Evolutionary conservation across 2,888 invertebrate species (phyloP).

Genomic region (Chloroclysta siterata): DNA sequence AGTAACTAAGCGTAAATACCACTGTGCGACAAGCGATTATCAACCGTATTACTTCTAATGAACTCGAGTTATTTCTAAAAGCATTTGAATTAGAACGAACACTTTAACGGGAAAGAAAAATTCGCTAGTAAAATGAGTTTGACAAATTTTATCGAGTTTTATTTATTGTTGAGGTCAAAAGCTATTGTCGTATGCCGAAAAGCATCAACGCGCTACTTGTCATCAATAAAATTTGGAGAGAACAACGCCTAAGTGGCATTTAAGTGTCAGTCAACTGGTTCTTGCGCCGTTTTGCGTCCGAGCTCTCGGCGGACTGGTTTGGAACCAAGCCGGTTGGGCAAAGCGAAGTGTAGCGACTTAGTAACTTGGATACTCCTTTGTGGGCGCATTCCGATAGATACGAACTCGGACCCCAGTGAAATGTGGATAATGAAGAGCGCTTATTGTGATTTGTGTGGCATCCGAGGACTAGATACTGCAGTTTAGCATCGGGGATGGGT

Average conservation of each 20-base stretch:
- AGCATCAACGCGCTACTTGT: slow-evolving; percentile 73
- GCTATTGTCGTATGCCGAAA: slow-evolving; percentile 56
- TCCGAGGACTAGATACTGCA: slow-evolving; percentile 51
- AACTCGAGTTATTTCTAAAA: slow-evolving; percentile 17
- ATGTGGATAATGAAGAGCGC: slow-evolving; percentile 81
- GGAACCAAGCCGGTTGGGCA: slow-evolving; percentile 75
- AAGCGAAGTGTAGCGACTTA: slow-evolving; percentile 72
- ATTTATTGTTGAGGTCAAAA: slow-evolving; percentile 39
- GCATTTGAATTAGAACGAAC: slow-evolving; percentile 13
- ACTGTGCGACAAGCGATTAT: slow-evolving; percentile 55
- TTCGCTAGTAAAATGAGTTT: slow-evolving; percentile 21
- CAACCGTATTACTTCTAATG: slow-evolving; percentile 55
- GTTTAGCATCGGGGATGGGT: slow-evolving; percentile 42
- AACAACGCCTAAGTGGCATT: slow-evolving; percentile 80
- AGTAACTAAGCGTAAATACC: slow-evolving; percentile 56
- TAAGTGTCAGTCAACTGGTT: slow-evolving; percentile 82
- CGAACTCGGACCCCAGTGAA: slow-evolving; percentile 69
- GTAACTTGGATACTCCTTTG: slow-evolving; percentile 76
- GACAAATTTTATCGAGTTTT: slow-evolving; percentile 27
- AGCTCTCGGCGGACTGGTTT: slow-evolving; percentile 66
- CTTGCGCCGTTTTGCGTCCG: slow-evolving; percentile 65
- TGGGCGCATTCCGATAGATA: slow-evolving; percentile 82
- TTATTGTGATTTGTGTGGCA: slow-evolving; percentile 80
- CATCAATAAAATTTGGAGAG: slow-evolving; percentile 78
- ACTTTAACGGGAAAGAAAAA: slow-evolving; percentile 4